Evolutionary conservation across 2,888 invertebrate genomes (phyloP).

Genomic region (Gibbula magus): DNA sequence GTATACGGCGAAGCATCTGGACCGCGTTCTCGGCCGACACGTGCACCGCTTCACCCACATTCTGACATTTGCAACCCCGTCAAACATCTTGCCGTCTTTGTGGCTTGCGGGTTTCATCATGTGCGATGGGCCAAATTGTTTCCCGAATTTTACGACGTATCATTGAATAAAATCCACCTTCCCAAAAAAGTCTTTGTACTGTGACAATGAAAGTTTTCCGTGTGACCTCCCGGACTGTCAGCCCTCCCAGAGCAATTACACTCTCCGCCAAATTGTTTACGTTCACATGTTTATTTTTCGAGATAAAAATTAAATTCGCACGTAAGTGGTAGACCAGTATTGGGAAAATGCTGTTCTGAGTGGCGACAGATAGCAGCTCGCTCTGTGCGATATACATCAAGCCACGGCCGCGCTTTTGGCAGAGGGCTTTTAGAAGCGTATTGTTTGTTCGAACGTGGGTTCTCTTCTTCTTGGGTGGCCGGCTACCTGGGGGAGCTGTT

Average conservation of each 20-base stretch:
- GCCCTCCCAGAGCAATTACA: constrained; percentile 1
- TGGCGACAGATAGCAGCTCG: constrained; percentile 36
- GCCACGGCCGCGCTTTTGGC: constrained; percentile 34
- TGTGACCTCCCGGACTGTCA: not conserved
- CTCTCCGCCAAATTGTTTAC: constrained; percentile 10
- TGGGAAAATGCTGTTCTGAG: constrained; percentile 35
- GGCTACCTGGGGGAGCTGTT: constrained; percentile 73
- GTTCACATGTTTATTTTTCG: constrained; percentile 32
- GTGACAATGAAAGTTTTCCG: not conserved
- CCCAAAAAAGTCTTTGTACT: not conserved
- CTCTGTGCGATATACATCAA: constrained; percentile 40
- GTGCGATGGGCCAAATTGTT: not conserved
- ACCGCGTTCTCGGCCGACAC: not conserved
- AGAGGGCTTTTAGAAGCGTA: constrained; percentile 48
- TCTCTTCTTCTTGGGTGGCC: constrained; percentile 73
- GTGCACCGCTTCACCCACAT: not conserved
- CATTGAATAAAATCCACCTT: not conserved
- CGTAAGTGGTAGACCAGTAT: constrained; percentile 45
- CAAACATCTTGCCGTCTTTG: constrained; percentile 16
- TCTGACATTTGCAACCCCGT: constrained; percentile 13
- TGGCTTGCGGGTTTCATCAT: constrained; percentile 4
- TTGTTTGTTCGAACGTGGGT: constrained; percentile 62
- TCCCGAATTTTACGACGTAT: constrained; percentile 3
- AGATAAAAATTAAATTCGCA: constrained; percentile 39
- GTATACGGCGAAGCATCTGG: too few species aligned